These are phyloP conservation scores for Xestia rhomboidea DNA, from an alignment of 2,888 invertebrate species.

Conservation along the genomic window DNA sequence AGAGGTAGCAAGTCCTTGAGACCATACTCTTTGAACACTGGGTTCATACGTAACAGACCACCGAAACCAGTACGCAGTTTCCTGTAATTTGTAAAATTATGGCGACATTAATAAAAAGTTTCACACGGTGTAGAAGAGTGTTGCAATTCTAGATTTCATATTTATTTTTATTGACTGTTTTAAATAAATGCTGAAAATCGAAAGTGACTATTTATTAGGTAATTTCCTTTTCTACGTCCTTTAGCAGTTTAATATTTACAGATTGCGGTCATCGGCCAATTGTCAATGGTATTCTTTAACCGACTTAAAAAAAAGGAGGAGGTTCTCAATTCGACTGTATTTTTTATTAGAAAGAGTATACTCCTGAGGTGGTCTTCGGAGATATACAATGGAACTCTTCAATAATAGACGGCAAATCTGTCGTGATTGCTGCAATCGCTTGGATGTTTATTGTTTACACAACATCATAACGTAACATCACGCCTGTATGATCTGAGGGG, in stretches of 20 bases:
- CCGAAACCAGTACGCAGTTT: constrained; percentile 95
- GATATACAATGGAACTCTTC: too few relatives aligned
- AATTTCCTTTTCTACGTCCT: constrained; percentile 24
- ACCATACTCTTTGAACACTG: constrained; percentile 96
- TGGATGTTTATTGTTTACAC: too few relatives aligned
- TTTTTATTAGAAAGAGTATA: too few relatives aligned
- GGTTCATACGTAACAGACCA: constrained; percentile 96
- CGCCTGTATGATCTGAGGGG: too few relatives aligned
- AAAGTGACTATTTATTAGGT: constrained; percentile 14
- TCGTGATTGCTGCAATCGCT: too few relatives aligned
- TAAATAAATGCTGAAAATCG: constrained; percentile 9
- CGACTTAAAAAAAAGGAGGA: too few relatives aligned
- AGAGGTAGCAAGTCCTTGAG: constrained; percentile 96
- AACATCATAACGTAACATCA: too few relatives aligned
- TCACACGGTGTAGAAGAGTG: constrained; percentile 11
- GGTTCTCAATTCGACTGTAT: too few relatives aligned
- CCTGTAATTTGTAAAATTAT: constrained; percentile 80
- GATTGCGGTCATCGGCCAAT: constrained; percentile 2
- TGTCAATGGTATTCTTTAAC: neutral
- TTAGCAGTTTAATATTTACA: constrained; percentile 17
- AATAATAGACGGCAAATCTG: too few relatives aligned
- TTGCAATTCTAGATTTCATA: neutral
- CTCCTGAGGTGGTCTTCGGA: too few relatives aligned
- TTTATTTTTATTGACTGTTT: constrained; percentile 20
- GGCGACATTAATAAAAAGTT: constrained; percentile 23